Evolutionary conservation across 2,113 vertebrate species (phyloP), one percentile per base, ranked within the genome.

Genomic region (Speoplatyrhinus poulsoni): DNA sequence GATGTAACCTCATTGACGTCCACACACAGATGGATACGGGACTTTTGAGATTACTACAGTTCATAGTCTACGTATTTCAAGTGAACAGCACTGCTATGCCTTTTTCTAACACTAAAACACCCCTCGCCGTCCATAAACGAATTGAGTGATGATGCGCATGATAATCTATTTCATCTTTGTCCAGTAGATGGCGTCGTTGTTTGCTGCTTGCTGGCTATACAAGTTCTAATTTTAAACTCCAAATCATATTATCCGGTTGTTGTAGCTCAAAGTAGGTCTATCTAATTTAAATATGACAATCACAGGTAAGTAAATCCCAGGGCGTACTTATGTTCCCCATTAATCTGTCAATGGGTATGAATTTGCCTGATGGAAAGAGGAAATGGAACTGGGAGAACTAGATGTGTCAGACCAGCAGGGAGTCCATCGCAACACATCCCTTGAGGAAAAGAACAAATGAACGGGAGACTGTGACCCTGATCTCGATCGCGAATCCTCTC

Each of bases 151-250:
- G 67, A 70, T 75, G 48, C 12, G 57, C 26, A 13, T 36, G 32
- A 12, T 1, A 36, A 10, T 13, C 11, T 60, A 32, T 33, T 60
- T 3, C 12, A 33, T 9, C 8, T 2, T 13, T 13, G 48, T 85
- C 87, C 91, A 86, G 87, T 77, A 90, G 90, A 82, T 90, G 91
- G 90, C 89, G 76, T 77, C 86, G 75, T 88, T 81, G 88, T 62
- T 65, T 73, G 46, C 53, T 57, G 75, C 62, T 61, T 65, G 54
- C 66, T 70, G 76, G 64, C 65, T 46, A 26, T 26, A 47, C 67
- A 76, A 59, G 81, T 89, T 87, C 67, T 7, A 81, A 60, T 15
- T 26, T 58, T 71, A 82, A 76, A 72, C 70, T 63, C 73, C 52
- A 48, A 54, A 73, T 69, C 36, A 65, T 47, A 67, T 41, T 60